Evolutionary conservation across 2,888 invertebrate genomes (phyloP).

Genomic region (Brenthis daphne): DNA sequence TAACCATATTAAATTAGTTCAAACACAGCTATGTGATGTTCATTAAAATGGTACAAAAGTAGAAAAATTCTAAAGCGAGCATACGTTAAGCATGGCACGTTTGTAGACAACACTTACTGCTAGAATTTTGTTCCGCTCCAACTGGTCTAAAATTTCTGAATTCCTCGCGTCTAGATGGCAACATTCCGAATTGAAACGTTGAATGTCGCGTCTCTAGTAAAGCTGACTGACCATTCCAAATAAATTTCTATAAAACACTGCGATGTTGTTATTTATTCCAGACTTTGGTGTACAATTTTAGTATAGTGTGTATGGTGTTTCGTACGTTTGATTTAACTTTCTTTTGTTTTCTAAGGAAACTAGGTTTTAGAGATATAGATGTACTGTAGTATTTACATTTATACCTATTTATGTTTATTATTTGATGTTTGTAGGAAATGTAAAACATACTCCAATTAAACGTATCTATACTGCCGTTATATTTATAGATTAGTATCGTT

Average conservation of each 20-base stretch:
- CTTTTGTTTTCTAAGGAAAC: no score
- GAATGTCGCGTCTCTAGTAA: slow-evolving; percentile 23
- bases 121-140: slow-evolving; percentile 32
- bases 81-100: slow-evolving; percentile 6
- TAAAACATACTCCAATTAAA: no score
- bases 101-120: slow-evolving; percentile 30
- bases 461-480: no score
- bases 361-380: no score
- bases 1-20: neutral
- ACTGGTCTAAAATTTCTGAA: slow-evolving; percentile 32
- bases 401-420: no score
- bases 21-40: neutral
- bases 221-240: slow-evolving; percentile 14
- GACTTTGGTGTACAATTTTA: neutral
- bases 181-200: slow-evolving; percentile 35
- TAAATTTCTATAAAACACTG: neutral
- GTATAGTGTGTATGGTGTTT: no score
- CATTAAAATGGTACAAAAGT: slow-evolving; percentile 4
- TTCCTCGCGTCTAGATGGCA: slow-evolving; percentile 28
- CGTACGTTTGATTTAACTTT: no score
- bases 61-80: slow-evolving; percentile 3
- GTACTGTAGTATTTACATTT: no score
- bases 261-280: neutral
- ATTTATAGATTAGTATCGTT: no score
- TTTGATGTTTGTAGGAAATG: no score